Evolutionary conservation across 2,888 invertebrate species (phyloP).

Genomic region (Hetaerina titia): DNA sequence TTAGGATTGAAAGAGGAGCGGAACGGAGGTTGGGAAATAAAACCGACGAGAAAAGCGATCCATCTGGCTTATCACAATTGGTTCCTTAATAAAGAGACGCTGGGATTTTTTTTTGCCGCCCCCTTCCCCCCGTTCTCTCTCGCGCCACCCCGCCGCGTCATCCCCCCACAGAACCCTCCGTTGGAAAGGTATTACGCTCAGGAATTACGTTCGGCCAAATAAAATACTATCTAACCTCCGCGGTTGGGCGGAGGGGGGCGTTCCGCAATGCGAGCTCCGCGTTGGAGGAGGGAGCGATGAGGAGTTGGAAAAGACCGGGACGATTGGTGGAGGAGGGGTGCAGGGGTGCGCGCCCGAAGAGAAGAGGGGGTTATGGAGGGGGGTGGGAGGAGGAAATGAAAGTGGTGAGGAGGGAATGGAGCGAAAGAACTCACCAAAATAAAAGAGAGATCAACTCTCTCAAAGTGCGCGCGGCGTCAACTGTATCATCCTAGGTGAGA

Average conservation of each 20-base stretch:
- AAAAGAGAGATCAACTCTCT: neutral
- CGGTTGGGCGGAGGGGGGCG: neutral
- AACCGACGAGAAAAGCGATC: neutral
- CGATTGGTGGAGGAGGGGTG: neutral
- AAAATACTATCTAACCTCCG: constrained; percentile 20
- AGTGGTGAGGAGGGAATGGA: constrained; percentile 15
- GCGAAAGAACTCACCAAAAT: neutral
- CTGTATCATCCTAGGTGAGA: neutral
- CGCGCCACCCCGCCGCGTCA: neutral
- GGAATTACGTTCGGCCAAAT: constrained; percentile 35
- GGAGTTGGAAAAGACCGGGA: constrained; percentile 3
- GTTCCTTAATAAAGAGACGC: constrained; percentile 22
- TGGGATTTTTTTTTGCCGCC: neutral
- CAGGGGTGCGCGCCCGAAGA: neutral
- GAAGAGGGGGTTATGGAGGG: neutral
- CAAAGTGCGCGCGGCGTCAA: neutral
- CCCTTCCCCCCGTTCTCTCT: neutral
- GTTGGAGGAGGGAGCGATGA: neutral
- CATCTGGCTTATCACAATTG: constrained; percentile 22
- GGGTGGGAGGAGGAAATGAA: neutral
- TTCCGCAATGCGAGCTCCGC: too few species aligned
- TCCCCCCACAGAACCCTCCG: neutral
- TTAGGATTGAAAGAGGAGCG: neutral
- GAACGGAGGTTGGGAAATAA: neutral
- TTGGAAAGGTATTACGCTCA: neutral